Conservation (phyloP, 2,888 invertebrate genomes). For the Lordiphosa andalusiaca region DNA sequence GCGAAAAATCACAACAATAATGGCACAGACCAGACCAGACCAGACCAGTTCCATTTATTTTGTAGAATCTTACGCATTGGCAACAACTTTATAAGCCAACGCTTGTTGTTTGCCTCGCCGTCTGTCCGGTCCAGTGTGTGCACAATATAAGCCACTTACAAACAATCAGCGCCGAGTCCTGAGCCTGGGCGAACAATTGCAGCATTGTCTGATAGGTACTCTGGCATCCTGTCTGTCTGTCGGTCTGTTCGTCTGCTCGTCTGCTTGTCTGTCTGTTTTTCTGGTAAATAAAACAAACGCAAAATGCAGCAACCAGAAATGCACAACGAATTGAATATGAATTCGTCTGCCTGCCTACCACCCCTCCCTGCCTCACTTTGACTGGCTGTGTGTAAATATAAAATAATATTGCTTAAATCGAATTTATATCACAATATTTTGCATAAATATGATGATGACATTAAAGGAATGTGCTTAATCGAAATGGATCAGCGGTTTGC, state of each 20-base stretch:
- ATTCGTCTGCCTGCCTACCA: background rate
- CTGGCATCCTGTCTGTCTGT: slow-evolving; percentile 11
- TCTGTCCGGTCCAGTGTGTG: slow-evolving; percentile 35
- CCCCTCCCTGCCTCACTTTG: too few relatives aligned
- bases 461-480: slow-evolving; percentile 21
- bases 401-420: slow-evolving; percentile 27
- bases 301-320: slow-evolving; percentile 19
- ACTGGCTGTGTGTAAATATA: slow-evolving; percentile 24
- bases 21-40: too few relatives aligned
- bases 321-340: slow-evolving; percentile 23
- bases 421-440: slow-evolving; percentile 34
- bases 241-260: slow-evolving; percentile 10
- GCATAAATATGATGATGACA: slow-evolving; percentile 22
- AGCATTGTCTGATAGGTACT: slow-evolving; percentile 51
- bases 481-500: slow-evolving; percentile 16
- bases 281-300: slow-evolving; percentile 59
- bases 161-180: slow-evolving; percentile 69
- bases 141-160: slow-evolving; percentile 73
- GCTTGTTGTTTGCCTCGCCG: slow-evolving; percentile 34
- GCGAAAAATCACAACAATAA: slow-evolving; percentile 2
- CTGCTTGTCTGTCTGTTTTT: slow-evolving; percentile 26
- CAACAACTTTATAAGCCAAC: slow-evolving; percentile 69
- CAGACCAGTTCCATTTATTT: too few relatives aligned
- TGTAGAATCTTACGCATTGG: slow-evolving; percentile 49
- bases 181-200: slow-evolving; percentile 54